Base-by-base conservation (phyloP, 1,140 invertebrate genomes). In the Cardiocondyla obscurior region DNA sequence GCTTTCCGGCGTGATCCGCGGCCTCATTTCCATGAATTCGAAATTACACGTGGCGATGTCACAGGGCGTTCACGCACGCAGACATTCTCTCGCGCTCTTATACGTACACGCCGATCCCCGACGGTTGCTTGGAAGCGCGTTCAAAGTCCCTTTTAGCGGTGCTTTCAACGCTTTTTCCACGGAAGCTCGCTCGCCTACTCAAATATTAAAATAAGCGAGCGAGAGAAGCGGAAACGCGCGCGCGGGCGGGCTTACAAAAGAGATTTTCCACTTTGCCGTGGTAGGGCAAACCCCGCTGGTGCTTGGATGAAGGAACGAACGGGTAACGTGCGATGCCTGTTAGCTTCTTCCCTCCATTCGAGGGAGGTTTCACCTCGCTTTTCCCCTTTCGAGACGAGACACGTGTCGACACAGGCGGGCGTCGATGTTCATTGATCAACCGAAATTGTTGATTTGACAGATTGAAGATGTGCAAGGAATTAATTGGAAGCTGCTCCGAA, bases 201-300 rank as follows among this genome's bases (percentile, higher is more conserved):
- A 90, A 90, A 92, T 92, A 92, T 92, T 92, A 91, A 92, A 92
- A 91, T 90, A 85, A 90, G 89, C 85, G 90, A 88, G 69, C 69
- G 70, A 84, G 82, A 87, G 84, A 86, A 86, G 85, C 85, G 86
- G 90, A 90, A 92, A 86, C 85, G 88, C 85, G 90, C 87, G 82
- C 85, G 88, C 85, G 90, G 86, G 82, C 83, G 85, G 74, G 88
- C 90, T 92, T 91, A 92, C 91, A 91, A 92, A 91, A 91, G 89
- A 92, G 91, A 91, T 92, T 92, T 91, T 90, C 89, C 88, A 91
- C 88, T 91, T 92, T 90, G 73, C 74, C 81, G 46, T 65, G 84
- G 83, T 55, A 67, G 62, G 64, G 36, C 49, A 67, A 77, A 77
- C 46, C 58, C 58, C 19, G 67, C 12, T 44, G 62, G 67, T 36